A percentile compares a stretch with the other conserved stretches of the same genome.
Evolutionary conservation across 2,113 vertebrate species (phyloP).

Genomic region (Apodemus speciosus): DNA sequence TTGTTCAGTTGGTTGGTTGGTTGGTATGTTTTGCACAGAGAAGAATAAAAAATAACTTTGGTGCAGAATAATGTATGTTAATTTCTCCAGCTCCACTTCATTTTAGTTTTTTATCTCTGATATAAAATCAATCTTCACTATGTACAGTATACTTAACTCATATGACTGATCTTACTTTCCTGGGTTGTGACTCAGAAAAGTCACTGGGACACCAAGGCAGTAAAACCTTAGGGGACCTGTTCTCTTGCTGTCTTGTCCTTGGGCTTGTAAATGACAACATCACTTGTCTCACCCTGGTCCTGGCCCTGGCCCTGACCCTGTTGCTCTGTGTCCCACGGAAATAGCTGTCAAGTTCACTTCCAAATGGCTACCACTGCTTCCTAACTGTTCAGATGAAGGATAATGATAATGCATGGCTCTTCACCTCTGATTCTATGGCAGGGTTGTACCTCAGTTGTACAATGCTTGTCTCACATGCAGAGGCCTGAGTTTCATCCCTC

Average conservation of each 20-base stretch:
- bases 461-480: not conserved
- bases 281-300: not conserved
- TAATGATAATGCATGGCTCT: not conserved
- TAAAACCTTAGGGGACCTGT: not conserved
- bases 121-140: not conserved
- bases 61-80: not conserved
- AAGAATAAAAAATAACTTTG: conserved; percentile 19
- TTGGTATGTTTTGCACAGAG: not conserved
- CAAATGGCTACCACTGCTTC: not conserved
- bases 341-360: not conserved
- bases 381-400: not conserved
- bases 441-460: not conserved
- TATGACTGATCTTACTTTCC: not conserved
- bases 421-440: not conserved
- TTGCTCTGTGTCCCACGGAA: rapidly evolving
- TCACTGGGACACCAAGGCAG: too few relatives aligned
- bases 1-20: not conserved
- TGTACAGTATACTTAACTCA: not conserved
- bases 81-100: not conserved
- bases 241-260: rapidly evolving
- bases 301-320: not conserved
- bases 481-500: not conserved
- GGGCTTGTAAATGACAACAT: not conserved
- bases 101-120: not conserved
- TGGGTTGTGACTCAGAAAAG: not conserved